These are phyloP conservation scores for Pristiophorus japonicus DNA, from an alignment of 2,113 vertebrate genomes.

Conservation along the genomic window DNA sequence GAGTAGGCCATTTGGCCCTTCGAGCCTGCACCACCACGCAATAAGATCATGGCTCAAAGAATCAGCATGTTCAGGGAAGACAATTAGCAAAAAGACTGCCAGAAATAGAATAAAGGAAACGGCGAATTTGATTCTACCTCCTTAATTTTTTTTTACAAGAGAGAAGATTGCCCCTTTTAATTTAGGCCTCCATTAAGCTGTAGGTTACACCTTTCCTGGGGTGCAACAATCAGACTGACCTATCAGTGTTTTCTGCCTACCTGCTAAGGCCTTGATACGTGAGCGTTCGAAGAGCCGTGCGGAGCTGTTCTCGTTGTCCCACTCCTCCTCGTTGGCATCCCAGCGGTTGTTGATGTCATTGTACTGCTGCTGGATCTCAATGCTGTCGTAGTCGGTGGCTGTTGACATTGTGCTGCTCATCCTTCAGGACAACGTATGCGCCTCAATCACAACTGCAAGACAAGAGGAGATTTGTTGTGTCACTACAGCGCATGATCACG, in stretches of 20 bases:
- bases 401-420: constrained; percentile 66
- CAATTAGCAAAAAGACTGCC: not conserved
- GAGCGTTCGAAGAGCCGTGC: constrained; percentile 86
- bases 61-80: not conserved
- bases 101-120: not conserved
- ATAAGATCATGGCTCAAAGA: too few relatives aligned
- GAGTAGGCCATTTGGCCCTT: too few relatives aligned
- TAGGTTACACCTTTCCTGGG: not conserved
- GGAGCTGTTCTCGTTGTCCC: constrained; percentile 91
- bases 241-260: constrained; percentile 47
- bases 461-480: not conserved
- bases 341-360: constrained; percentile 93
- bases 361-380: constrained; percentile 93
- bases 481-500: too few relatives aligned
- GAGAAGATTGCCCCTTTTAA: not conserved
- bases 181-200: too few relatives aligned
- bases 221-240: not conserved
- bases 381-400: constrained; percentile 83
- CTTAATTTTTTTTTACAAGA: not conserved
- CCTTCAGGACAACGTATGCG: not conserved
- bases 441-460: not conserved
- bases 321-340: constrained; percentile 80
- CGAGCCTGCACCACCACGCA: too few relatives aligned
- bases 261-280: constrained; percentile 85
- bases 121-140: not conserved